phyloP scores from a whole-genome alignment of 2,888 invertebrate species.

The Aphodius granarius region DNA sequence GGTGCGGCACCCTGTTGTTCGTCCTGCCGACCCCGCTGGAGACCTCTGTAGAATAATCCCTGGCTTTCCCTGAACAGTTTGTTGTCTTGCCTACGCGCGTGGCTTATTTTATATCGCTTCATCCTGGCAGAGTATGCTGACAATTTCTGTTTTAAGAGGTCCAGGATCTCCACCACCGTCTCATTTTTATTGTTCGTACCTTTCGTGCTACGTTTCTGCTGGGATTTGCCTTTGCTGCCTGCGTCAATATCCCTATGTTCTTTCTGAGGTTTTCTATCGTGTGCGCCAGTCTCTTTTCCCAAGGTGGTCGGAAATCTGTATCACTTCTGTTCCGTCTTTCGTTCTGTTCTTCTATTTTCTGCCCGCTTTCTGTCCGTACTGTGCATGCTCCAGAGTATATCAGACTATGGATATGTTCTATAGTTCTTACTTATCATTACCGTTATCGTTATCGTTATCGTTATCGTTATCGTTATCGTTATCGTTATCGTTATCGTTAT shows the following conservation, averaged over 20 bases:
- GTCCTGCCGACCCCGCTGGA: not conserved
- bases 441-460: too few species aligned
- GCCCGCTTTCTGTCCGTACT: not conserved
- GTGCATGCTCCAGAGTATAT: not conserved
- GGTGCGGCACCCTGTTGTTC: not conserved
- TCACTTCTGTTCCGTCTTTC: not conserved
- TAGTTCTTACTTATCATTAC: not conserved
- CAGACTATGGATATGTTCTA: not conserved
- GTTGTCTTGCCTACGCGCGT: not conserved
- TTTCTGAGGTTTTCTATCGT: not conserved
- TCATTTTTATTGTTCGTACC: not conserved
- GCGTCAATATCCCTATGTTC: not conserved
- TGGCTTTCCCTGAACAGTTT: not conserved
- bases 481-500: too few species aligned
- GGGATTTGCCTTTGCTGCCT: not conserved
- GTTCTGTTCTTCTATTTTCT: not conserved
- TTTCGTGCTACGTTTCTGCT: not conserved
- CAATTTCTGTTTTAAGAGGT: not conserved
- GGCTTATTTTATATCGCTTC: not conserved
- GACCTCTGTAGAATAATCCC: not conserved
- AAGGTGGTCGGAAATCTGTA: not conserved
- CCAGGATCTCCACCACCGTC: not conserved
- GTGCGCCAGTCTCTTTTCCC: not conserved
- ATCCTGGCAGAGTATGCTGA: not conserved
- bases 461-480: too few species aligned